These are phyloP conservation scores for Lasius platythorax DNA, from an alignment of 2,888 invertebrate species.

Conservation along the genomic window DNA sequence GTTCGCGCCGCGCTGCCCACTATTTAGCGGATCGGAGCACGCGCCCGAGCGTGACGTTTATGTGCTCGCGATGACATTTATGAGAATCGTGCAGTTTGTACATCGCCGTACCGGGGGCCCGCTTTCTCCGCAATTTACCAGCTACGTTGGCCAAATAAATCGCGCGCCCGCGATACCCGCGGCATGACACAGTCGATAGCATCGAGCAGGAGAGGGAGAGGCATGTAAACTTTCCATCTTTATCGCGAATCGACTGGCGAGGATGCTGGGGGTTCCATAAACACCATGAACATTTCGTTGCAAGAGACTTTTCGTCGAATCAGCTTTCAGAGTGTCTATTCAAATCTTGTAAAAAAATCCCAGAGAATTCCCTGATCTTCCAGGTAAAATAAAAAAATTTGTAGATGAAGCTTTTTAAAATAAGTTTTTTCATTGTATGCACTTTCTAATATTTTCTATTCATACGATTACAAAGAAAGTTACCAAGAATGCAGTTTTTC, in stretches of 20 bases:
- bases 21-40: neutral
- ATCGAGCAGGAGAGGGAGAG: neutral
- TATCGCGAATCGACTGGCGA: neutral
- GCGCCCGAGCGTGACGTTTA: conserved; percentile 24
- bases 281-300: neutral
- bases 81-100: conserved; percentile 37
- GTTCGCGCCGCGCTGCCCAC: neutral
- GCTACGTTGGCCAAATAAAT: conserved; percentile 35
- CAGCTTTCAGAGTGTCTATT: neutral
- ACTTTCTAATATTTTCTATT: no score
- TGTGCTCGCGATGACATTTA: conserved; percentile 44
- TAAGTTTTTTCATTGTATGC: no score
- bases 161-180: conserved; percentile 30
- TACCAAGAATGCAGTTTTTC: no score
- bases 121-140: conserved; percentile 42
- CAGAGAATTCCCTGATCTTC: no score
- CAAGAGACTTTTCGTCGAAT: neutral
- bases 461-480: no score
- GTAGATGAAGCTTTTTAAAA: no score
- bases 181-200: conserved; percentile 27
- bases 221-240: neutral
- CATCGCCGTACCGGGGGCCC: conserved; percentile 6
- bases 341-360: no score
- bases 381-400: no score
- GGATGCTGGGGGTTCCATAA: neutral